phyloP scores from a whole-genome alignment of 2,888 invertebrate species.

The Lampropteryx suffumata region DNA sequence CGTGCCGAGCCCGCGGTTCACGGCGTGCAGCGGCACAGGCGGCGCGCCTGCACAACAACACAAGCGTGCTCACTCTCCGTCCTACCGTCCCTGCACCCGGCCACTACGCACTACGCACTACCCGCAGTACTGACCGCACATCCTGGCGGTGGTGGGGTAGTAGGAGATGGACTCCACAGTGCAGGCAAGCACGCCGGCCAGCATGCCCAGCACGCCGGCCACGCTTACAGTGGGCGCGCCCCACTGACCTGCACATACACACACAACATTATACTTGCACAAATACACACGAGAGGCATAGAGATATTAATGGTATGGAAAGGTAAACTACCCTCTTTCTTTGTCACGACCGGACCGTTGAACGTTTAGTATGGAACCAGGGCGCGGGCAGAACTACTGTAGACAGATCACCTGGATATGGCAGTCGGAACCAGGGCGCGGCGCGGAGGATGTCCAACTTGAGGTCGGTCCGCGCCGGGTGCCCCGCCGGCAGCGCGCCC shows the following conservation, averaged over 20 bases:
- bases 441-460: constrained; percentile 87
- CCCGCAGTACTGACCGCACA: constrained; percentile 83
- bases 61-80: neutral
- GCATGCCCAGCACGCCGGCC: constrained; percentile 88
- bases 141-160: constrained; percentile 94
- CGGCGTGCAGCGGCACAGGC: constrained; percentile 92
- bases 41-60: constrained; percentile 84
- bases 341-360: no score
- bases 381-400: no score
- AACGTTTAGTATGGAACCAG: constrained; percentile 88
- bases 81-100: no score
- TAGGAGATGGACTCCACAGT: constrained; percentile 93
- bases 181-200: constrained; percentile 90
- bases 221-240: constrained; percentile 88
- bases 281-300: no score
- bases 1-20: constrained; percentile 92
- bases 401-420: constrained; percentile 12
- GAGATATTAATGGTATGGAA: no score
- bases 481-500: constrained; percentile 84
- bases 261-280: no score
- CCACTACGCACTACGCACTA: no score
- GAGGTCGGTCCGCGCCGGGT: constrained; percentile 89
- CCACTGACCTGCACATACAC: constrained; percentile 92
- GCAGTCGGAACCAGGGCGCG: constrained; percentile 86
- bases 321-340: no score